Evolutionary conservation across 2,797 vertebrate genomes (phyloP).

Genomic region (Microctenopoma steveboyesi): DNA sequence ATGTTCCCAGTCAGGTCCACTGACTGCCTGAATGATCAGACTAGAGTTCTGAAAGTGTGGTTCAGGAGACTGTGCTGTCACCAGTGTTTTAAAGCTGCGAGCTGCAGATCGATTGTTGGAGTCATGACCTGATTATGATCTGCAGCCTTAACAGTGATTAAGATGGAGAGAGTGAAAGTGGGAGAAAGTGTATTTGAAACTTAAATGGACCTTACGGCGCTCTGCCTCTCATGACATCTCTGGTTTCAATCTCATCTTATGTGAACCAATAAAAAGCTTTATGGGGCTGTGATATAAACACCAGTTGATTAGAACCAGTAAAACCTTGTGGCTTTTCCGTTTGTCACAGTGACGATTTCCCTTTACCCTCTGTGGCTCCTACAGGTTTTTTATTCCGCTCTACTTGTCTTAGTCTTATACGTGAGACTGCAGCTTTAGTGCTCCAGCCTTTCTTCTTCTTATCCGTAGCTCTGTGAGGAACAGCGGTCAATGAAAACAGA

Average conservation of each 20-base stretch:
- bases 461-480: constrained; percentile 54
- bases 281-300: constrained; percentile 15
- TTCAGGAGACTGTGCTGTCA: too few relatives aligned
- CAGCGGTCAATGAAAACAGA: constrained; percentile 66
- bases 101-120: too few relatives aligned
- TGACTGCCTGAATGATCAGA: too few relatives aligned
- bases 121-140: too few relatives aligned
- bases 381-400: constrained; percentile 8
- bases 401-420: constrained; percentile 28
- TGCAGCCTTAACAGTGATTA: too few relatives aligned
- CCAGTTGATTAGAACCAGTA: constrained; percentile 27
- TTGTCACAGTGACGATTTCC: constrained; percentile 28
- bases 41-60: too few relatives aligned
- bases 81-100: too few relatives aligned
- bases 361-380: constrained; percentile 26
- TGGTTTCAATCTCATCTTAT: background rate
- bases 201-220: constrained; percentile 4
- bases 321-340: constrained; percentile 17
- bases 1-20: too few relatives aligned
- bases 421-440: constrained; percentile 24
- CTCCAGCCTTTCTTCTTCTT: constrained; percentile 36
- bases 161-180: too few relatives aligned
- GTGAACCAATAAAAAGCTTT: constrained; percentile 15
- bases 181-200: background rate
- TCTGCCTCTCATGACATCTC: background rate